phyloP scores from a whole-genome alignment of 1,140 invertebrate genomes.

The Brevipalpus yothersi region DNA sequence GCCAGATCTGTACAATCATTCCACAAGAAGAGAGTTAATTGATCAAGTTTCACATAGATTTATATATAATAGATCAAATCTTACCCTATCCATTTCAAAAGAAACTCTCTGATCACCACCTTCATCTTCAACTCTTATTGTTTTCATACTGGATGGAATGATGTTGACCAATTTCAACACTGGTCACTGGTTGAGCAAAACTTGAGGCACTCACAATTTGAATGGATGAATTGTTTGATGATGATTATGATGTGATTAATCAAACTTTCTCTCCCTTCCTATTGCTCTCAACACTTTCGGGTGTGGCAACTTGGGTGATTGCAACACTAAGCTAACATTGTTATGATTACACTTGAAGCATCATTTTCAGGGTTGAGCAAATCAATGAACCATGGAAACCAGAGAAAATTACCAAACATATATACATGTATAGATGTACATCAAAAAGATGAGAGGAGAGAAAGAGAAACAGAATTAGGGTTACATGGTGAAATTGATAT shows the following conservation, averaged over 20 bases:
- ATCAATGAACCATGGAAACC: not conserved
- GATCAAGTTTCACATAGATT: not conserved
- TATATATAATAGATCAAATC: not conserved
- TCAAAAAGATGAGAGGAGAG: not conserved
- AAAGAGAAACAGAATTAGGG: not conserved
- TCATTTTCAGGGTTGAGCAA: not conserved
- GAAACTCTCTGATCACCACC: not conserved
- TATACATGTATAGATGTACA: no score
- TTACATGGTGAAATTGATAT: no score
- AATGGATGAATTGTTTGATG: not conserved
- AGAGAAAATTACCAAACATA: not conserved
- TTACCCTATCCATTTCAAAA: not conserved
- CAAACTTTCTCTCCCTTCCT: not conserved
- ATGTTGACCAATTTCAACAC: not conserved
- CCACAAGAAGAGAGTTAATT: not conserved
- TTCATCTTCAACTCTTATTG: not conserved
- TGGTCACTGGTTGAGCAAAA: not conserved
- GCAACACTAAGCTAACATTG: not conserved
- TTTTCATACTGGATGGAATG: not conserved
- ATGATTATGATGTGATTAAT: not conserved
- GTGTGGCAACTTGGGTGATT: not conserved
- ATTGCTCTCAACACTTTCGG: not conserved
- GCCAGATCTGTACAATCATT: slow-evolving; percentile 2
- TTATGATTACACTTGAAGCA: not conserved
- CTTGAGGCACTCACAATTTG: not conserved